Percentiles rank a stretch among this genome's conserved stretches.
Conservation (phyloP, 2,888 invertebrate genomes). For the Cheilosia pagana region DNA sequence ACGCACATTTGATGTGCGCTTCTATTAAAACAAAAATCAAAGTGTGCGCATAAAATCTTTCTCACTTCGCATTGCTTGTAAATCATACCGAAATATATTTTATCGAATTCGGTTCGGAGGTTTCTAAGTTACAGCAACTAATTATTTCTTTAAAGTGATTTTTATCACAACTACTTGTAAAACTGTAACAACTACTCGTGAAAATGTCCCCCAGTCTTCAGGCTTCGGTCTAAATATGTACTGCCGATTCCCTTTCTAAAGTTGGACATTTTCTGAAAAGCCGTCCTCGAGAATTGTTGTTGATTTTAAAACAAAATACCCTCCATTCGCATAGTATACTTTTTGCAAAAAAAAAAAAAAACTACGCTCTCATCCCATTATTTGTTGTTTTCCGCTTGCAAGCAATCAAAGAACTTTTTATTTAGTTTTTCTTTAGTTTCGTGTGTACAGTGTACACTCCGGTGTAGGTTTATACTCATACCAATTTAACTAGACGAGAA, state of each 20-base stretch:
- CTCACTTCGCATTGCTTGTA: too few species aligned
- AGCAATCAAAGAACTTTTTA: slow-evolving; percentile 73
- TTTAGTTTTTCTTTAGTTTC: slow-evolving; percentile 62
- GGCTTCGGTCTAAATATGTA: neutral
- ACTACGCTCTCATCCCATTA: slow-evolving; percentile 9
- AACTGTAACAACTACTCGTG: too few species aligned
- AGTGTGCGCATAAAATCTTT: too few species aligned
- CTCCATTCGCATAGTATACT: neutral
- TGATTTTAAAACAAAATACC: too few species aligned
- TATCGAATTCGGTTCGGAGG: too few species aligned
- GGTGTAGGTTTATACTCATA: slow-evolving; percentile 50
- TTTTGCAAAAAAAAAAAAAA: neutral
- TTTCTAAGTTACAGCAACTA: neutral
- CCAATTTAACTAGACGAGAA: slow-evolving; percentile 63
- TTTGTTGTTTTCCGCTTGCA: slow-evolving; percentile 59
- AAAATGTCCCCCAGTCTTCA: too few species aligned
- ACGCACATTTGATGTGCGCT: too few species aligned
- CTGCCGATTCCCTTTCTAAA: neutral
- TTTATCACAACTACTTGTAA: too few species aligned
- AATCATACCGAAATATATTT: too few species aligned
- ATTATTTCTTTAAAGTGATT: too few species aligned
- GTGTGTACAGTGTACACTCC: slow-evolving; percentile 31
- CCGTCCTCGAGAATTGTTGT: too few species aligned
- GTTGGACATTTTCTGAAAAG: neutral
- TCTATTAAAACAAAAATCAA: too few species aligned